These are phyloP conservation scores for Chondrilla cf. caribensis DNA, from an alignment of 37 sponge, comb jelly and placozoan species.

Conservation along the genomic window DNA sequence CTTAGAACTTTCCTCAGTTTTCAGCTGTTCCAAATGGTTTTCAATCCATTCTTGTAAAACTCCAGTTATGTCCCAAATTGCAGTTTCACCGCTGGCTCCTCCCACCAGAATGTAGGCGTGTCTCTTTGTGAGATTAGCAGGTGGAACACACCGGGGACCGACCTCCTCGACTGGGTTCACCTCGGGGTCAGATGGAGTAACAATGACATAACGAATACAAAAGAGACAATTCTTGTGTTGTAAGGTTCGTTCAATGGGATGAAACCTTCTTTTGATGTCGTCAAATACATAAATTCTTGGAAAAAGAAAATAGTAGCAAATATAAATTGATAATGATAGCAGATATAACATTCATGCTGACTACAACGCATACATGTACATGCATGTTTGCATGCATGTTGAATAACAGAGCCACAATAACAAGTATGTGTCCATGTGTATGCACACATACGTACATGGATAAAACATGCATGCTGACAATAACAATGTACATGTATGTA, in stretches of 20 bases:
- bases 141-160: not conserved
- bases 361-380: no score
- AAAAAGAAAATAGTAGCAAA: not conserved
- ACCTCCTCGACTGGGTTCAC: no score
- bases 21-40: not conserved
- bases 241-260: not conserved
- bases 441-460: no score
- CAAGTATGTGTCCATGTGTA: no score
- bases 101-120: slow-evolving; percentile 11
- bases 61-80: slow-evolving; percentile 36
- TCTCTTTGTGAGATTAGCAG: not conserved
- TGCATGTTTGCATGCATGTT: no score
- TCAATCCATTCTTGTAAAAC: not conserved
- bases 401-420: no score
- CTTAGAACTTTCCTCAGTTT: not conserved
- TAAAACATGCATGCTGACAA: no score
- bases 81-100: slow-evolving; percentile 50
- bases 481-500: no score
- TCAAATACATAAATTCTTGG: slow-evolving; percentile 55
- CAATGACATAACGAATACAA: slow-evolving; percentile 29
- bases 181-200: not conserved
- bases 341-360: no score
- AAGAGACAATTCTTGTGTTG: slow-evolving; percentile 46
- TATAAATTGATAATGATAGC: no score
- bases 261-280: slow-evolving; percentile 20